Evolutionary conservation across 2,888 invertebrate genomes (phyloP).

Genomic region (Neocrepidodera transversa): DNA sequence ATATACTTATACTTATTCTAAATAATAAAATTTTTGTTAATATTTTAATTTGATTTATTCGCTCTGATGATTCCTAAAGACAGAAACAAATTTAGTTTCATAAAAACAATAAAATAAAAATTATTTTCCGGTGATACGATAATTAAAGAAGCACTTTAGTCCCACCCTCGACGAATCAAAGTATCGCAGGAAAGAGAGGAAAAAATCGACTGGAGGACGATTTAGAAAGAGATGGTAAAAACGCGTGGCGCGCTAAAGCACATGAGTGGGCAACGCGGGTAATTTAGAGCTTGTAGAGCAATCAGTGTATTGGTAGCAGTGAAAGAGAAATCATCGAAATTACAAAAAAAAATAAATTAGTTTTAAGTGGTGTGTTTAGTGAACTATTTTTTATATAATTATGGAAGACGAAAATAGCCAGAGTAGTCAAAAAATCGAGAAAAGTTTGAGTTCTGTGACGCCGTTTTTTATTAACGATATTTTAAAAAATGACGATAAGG

Average conservation of each 20-base stretch:
- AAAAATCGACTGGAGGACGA: conserved; percentile 18
- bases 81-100: too few species aligned
- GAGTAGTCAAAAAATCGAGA: conserved; percentile 43
- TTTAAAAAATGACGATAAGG: conserved; percentile 60
- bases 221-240: conserved; percentile 37
- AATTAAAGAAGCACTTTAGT: conserved; percentile 40
- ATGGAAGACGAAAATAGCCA: conserved; percentile 50
- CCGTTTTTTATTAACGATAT: conserved; percentile 80
- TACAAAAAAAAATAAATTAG: conserved; percentile 2
- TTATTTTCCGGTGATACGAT: conserved; percentile 32
- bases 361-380: not conserved
- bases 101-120: too few species aligned
- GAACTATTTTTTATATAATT: conserved; percentile 32
- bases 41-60: too few species aligned
- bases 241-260: conserved; percentile 48
- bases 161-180: conserved; percentile 50
- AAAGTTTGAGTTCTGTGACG: conserved; percentile 58
- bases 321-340: conserved; percentile 42
- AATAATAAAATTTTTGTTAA: too few species aligned
- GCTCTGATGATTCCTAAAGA: too few species aligned
- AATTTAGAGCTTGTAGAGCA: conserved; percentile 55
- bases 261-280: conserved; percentile 55
- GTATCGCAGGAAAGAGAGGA: conserved; percentile 39
- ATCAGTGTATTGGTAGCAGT: conserved; percentile 54
- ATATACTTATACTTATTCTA: too few species aligned